These are phyloP conservation scores for Hemithea aestivaria DNA, from an alignment of 2,888 invertebrate genomes.

Conservation along the genomic window DNA sequence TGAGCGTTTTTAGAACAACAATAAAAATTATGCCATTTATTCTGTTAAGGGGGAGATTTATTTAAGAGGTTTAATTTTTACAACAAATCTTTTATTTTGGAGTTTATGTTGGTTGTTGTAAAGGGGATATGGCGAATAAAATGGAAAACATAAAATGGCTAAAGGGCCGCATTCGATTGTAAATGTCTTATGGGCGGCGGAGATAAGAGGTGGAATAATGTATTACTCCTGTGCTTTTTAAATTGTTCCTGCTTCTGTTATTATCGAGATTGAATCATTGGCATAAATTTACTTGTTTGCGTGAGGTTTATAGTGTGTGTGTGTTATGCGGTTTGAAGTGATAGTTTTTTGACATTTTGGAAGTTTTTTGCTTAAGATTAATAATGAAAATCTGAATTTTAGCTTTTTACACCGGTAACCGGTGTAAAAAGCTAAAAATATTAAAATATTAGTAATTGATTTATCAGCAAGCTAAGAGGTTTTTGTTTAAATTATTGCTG, in stretches of 20 bases:
- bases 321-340: too few species aligned
- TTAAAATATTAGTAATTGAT: too few species aligned
- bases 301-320: too few species aligned
- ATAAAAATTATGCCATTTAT: conserved; percentile 64
- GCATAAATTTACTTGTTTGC: neutral
- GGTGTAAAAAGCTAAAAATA: too few species aligned
- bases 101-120: conserved; percentile 57
- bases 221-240: too few species aligned
- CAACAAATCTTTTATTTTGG: conserved; percentile 66
- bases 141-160: conserved; percentile 58
- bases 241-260: too few species aligned
- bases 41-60: conserved; percentile 54
- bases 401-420: too few species aligned
- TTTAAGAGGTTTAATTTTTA: conserved; percentile 73
- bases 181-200: conserved; percentile 36
- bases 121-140: conserved; percentile 60
- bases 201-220: conserved; percentile 12
- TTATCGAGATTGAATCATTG: neutral
- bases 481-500: too few species aligned
- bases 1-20: conserved; percentile 53
- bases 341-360: too few species aligned
- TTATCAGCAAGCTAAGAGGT: too few species aligned
- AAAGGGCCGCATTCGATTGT: conserved; percentile 55
- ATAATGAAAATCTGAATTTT: too few species aligned
- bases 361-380: too few species aligned